phyloP scores from a whole-genome alignment of 1,140 invertebrate genomes.

The Aricia agestis region DNA sequence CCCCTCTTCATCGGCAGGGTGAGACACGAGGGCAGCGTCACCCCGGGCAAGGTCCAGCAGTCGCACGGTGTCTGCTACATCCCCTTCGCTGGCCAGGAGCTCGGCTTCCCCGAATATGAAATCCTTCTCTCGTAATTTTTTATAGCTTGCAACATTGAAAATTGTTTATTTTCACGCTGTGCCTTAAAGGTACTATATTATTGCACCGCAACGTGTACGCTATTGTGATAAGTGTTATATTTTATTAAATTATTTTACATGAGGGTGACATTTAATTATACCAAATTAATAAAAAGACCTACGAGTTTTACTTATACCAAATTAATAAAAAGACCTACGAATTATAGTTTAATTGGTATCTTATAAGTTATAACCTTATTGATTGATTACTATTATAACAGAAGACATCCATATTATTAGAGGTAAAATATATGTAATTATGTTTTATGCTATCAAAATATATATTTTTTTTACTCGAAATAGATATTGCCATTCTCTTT shows the following conservation, averaged over 20 bases:
- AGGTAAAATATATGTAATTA: too few relatives aligned
- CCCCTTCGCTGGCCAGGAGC: conserved; percentile 82
- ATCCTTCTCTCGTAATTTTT: conserved; percentile 68
- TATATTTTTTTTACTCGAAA: too few relatives aligned
- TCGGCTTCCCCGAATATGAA: conserved; percentile 86
- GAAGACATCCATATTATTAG: too few relatives aligned
- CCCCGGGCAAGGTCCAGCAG: conserved; percentile 82
- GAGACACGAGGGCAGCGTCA: conserved; percentile 80
- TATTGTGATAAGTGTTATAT: conserved; percentile 35
- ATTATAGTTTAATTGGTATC: too few relatives aligned
- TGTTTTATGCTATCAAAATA: too few relatives aligned
- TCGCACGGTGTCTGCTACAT: conserved; percentile 84
- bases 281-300: too few relatives aligned
- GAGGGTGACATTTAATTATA: neutral
- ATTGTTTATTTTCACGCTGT: conserved; percentile 19
- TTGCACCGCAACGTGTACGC: conserved; percentile 16
- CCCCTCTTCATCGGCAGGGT: conserved; percentile 83
- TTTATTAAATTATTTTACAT: conserved; percentile 45
- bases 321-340: too few relatives aligned
- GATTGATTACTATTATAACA: too few relatives aligned
- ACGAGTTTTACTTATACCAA: neutral
- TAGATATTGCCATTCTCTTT: too few relatives aligned
- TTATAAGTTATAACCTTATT: too few relatives aligned
- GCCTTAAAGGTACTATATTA: conserved; percentile 16
- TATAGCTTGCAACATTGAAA: conserved; percentile 9